Conservation (phyloP, 1,140 invertebrate genomes). For the Tetranychus cinnabarinus region DNA sequence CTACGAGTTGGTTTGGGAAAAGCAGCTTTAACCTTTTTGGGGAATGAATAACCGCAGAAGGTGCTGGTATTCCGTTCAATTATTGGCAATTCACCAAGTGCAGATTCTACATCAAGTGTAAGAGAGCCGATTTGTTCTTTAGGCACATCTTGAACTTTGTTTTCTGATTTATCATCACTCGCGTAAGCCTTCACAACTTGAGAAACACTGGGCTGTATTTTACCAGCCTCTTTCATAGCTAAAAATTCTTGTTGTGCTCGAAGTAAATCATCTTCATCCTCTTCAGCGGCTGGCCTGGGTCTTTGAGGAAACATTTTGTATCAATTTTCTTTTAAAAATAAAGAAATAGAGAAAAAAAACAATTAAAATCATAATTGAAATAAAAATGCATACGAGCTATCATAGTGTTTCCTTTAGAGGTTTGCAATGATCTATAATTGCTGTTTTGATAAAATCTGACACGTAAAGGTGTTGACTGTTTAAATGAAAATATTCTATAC, state of each 20-base stretch:
- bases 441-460: too few relatives aligned
- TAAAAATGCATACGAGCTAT: too few relatives aligned
- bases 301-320: background rate
- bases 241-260: constrained; percentile 6
- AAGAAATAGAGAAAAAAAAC: too few relatives aligned
- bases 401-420: too few relatives aligned
- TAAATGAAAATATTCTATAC: too few relatives aligned
- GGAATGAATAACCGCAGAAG: background rate
- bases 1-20: constrained; percentile 1
- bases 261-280: constrained; percentile 6
- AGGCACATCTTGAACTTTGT: background rate
- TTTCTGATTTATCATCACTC: background rate
- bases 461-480: too few relatives aligned
- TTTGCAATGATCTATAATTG: too few relatives aligned
- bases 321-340: background rate
- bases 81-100: background rate
- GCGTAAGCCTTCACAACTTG: background rate
- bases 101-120: background rate
- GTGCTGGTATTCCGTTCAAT: constrained; percentile 1
- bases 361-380: too few relatives aligned
- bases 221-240: background rate
- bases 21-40: background rate
- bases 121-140: background rate
- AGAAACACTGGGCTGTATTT: background rate
- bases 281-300: background rate